These are phyloP conservation scores for Phrixothrix hirtus DNA, from an alignment of 2,888 invertebrate species.

Conservation along the genomic window DNA sequence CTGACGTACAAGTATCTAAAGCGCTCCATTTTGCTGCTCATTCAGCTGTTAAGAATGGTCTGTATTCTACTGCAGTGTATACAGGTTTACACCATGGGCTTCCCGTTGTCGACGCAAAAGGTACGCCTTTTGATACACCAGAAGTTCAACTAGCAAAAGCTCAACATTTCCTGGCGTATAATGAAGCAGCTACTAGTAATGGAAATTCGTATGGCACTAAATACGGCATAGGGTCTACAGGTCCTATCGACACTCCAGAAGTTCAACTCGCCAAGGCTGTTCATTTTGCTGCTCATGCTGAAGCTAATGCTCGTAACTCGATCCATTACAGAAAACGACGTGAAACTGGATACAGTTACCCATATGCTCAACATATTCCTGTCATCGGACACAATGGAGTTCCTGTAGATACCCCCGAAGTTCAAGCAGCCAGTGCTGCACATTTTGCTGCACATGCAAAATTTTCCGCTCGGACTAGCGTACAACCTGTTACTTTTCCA, in stretches of 20 bases:
- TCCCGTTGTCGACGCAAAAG: slow-evolving; percentile 58
- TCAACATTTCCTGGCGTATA: slow-evolving; percentile 63
- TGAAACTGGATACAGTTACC: no score
- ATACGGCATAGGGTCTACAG: slow-evolving; percentile 54
- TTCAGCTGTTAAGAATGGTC: slow-evolving; percentile 10
- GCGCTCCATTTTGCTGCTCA: slow-evolving; percentile 59
- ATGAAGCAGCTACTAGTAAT: slow-evolving; percentile 55
- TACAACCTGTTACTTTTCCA: no score
- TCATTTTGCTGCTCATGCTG: no score
- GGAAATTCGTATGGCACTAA: slow-evolving; percentile 19
- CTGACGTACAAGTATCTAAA: slow-evolving; percentile 64
- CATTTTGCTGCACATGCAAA: slow-evolving; percentile 55
- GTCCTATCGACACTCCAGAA: slow-evolving; percentile 61
- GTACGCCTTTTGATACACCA: slow-evolving; percentile 63
- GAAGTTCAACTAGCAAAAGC: slow-evolving; percentile 65
- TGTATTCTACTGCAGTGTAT: not conserved
- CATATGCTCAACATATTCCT: slow-evolving; percentile 21
- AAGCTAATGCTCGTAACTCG: slow-evolving; percentile 9
- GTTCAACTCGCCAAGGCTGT: slow-evolving; percentile 55
- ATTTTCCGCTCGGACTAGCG: slow-evolving; percentile 6
- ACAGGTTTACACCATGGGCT: slow-evolving; percentile 15
- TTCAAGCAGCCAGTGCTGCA: slow-evolving; percentile 63
- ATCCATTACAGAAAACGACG: no score
- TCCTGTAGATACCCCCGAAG: slow-evolving; percentile 64
- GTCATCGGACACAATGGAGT: slow-evolving; percentile 57